Base-by-base conservation (phyloP, 1,140 invertebrate genomes). In the Cryptotermes secundus region DNA sequence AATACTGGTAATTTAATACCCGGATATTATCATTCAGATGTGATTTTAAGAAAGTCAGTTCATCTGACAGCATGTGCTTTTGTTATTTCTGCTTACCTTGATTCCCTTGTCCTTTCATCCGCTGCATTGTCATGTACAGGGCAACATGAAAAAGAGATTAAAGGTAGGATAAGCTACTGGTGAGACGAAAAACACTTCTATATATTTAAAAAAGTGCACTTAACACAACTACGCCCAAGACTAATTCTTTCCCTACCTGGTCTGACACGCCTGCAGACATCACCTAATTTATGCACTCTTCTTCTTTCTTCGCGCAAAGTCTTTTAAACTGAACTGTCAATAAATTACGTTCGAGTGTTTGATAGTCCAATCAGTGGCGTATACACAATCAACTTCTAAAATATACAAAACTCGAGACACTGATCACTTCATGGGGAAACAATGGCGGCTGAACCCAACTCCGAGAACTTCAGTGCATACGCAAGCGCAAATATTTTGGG, bases 21-120 rank as follows among this genome's bases (percentile, higher is more conserved):
- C n/a, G 4, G 7, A 4, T 72, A 31, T 31, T 72, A 72, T 72
- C 31, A 72, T 72, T 72, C 6, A 31, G 12, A 72, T n/a, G 1
- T n/a, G n/a, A n/a, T 72, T 7, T n/a, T n/a, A 10, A 3, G 59
- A 72, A 65, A 82, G 86, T 85, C 14, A 26, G 7, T 72, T 72
- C 59, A 6, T 72, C 31, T 72, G 59, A 72, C 59, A 72, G 59
- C n/a, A 31, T 31, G n/a, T 72, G 59, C 59, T 31, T 72, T 31
- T 72, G 6, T 7, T 72, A 7, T 3, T n/a, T 87, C 59, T 31
- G 26, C 84, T 91, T 93, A 94, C 93, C 93, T 94, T 94, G 93
- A 90, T 95, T 95, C 92, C 95, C 93, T 93, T 96, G 95, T 93
- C 95, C 95, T 96, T 96, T 96, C 94, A 96, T 96, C 94, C 95